phyloP scores from a whole-genome alignment of 2,888 invertebrate genomes.

The Julus scandinavius region DNA sequence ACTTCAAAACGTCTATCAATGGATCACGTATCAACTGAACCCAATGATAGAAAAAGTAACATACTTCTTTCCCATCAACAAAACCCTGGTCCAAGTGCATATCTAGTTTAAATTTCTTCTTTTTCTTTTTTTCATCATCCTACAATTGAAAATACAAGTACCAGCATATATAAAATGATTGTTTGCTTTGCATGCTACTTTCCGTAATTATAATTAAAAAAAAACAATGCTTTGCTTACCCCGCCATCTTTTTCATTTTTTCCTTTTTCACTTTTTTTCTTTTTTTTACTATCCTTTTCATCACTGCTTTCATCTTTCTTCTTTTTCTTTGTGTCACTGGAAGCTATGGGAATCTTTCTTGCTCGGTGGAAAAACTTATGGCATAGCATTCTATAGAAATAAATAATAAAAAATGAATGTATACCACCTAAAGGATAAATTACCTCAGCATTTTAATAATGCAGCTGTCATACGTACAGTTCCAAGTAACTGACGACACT shows the following conservation, averaged over 20 bases:
- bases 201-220: not conserved
- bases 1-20: not conserved
- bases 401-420: not conserved
- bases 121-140: constrained; percentile 75
- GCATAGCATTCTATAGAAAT: constrained; percentile 75
- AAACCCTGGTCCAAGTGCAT: constrained; percentile 95
- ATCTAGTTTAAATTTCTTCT: constrained; percentile 93
- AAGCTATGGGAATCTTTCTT: constrained; percentile 82
- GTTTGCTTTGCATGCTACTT: not conserved
- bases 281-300: constrained; percentile 69
- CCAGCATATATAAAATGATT: constrained; percentile 51
- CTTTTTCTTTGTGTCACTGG: constrained; percentile 71
- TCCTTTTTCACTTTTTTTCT: constrained; percentile 63
- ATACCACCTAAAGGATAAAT: constrained; percentile 20
- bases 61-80: constrained; percentile 83
- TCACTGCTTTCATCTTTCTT: constrained; percentile 68
- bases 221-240: not conserved
- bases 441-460: constrained; percentile 32
- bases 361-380: constrained; percentile 97
- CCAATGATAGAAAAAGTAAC: not conserved
- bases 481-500: constrained; percentile 84
- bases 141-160: constrained; percentile 57
- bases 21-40: not conserved
- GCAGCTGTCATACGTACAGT: constrained; percentile 63
- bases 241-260: constrained; percentile 66